These are phyloP conservation scores for Rhinolophus sinicus DNA, from an alignment of 2,113 vertebrate genomes.

Conservation along the genomic window DNA sequence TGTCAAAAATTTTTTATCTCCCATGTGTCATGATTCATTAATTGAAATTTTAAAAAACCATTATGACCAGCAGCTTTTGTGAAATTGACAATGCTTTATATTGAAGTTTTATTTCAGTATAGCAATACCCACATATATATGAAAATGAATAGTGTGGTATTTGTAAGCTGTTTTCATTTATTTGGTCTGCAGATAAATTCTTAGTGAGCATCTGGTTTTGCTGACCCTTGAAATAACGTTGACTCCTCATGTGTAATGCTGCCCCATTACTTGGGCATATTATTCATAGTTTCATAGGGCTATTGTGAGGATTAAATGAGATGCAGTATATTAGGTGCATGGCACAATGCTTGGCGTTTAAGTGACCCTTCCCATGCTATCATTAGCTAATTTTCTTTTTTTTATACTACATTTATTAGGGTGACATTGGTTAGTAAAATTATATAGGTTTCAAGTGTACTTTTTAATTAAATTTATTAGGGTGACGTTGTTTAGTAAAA, in stretches of 20 bases:
- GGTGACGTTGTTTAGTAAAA: too few species aligned
- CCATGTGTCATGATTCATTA: background rate
- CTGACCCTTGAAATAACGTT: background rate
- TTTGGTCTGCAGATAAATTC: background rate
- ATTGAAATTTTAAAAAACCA: background rate
- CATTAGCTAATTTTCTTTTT: too few species aligned
- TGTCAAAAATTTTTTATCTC: background rate
- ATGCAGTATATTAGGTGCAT: background rate
- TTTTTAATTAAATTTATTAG: too few species aligned
- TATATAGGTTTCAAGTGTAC: too few species aligned
- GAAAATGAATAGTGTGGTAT: background rate
- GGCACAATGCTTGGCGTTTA: background rate
- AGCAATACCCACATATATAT: background rate
- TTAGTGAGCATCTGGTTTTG: slow-evolving; percentile 31
- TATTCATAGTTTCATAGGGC: background rate
- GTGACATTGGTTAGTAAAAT: too few species aligned
- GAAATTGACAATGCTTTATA: slow-evolving; percentile 18
- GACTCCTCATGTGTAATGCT: background rate
- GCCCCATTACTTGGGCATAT: background rate
- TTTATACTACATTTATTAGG: too few species aligned
- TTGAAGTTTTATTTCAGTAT: background rate
- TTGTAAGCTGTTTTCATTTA: slow-evolving; percentile 29
- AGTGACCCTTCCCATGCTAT: background rate
- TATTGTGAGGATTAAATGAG: background rate
- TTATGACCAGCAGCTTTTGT: background rate